These are phyloP conservation scores for Heptranchias perlo DNA, from an alignment of 2,113 vertebrate genomes.

Conservation along the genomic window DNA sequence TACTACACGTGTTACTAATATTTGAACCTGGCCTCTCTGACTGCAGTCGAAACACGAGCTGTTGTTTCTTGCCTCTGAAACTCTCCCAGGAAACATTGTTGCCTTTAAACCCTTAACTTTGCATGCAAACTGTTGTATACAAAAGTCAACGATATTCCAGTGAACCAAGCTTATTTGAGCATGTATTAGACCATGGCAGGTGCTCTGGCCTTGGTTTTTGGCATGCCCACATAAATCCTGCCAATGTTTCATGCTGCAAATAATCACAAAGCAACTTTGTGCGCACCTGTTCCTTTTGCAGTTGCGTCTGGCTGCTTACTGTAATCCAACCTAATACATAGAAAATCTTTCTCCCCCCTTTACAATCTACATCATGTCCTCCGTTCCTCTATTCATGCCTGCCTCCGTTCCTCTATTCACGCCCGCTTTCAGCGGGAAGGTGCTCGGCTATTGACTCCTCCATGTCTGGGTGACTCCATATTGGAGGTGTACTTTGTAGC, in stretches of 20 bases:
- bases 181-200: not conserved
- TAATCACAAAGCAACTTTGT: not conserved
- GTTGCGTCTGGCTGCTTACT: not conserved
- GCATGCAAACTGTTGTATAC: too few species aligned
- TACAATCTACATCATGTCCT: not conserved
- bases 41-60: not conserved
- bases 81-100: not conserved
- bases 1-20: not conserved
- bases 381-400: not conserved
- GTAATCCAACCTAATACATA: not conserved
- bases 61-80: not conserved
- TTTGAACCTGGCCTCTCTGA: too few species aligned
- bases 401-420: not conserved
- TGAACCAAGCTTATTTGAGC: not conserved
- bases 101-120: not conserved
- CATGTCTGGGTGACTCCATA: not conserved
- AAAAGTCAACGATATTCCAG: not conserved
- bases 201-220: not conserved
- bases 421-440: not conserved
- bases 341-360: not conserved
- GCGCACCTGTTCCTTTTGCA: not conserved
- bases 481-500: not conserved
- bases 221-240: not conserved
- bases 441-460: not conserved
- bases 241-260: not conserved